Conservation (phyloP, 2,797 vertebrate genomes). For the Sebastes hubbsi region DNA sequence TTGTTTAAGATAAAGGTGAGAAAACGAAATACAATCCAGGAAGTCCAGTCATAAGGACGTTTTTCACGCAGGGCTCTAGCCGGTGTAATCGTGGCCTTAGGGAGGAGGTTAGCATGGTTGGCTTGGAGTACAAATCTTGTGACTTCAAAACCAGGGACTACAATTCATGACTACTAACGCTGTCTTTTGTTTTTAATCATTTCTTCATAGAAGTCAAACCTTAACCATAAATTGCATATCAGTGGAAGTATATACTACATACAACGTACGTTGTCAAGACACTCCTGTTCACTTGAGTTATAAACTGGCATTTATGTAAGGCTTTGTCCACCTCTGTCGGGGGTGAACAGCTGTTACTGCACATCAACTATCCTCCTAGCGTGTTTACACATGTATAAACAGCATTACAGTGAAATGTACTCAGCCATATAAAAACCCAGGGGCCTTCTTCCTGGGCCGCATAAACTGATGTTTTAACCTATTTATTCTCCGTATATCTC, state of each 20-base stretch:
- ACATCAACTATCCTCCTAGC: conserved; percentile 29
- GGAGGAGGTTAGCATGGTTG: background rate
- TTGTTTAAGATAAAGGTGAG: too few relatives aligned
- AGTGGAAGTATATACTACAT: too few relatives aligned
- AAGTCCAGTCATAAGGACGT: background rate
- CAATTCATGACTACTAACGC: background rate
- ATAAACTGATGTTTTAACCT: conserved; percentile 44
- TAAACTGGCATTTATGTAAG: conserved; percentile 9
- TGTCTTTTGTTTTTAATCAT: too few relatives aligned
- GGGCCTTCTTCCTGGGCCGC: conserved; percentile 20
- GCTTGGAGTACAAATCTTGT: background rate
- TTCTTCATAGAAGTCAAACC: too few relatives aligned
- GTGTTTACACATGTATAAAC: conserved; percentile 75
- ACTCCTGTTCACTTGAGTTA: background rate
- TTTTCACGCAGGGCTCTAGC: background rate
- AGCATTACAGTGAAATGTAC: conserved; percentile 31
- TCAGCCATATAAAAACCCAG: conserved; percentile 23
- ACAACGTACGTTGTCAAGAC: background rate
- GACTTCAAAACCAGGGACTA: background rate
- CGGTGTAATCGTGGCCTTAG: background rate
- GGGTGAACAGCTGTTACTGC: conserved; percentile 66
- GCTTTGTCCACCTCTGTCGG: conserved; percentile 53
- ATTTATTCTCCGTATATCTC: conserved; percentile 41
- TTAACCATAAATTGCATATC: too few relatives aligned
- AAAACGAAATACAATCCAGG: background rate